Evolutionary conservation across 2,113 vertebrate species (phyloP).

Genomic region (Terrapene triunguis): DNA sequence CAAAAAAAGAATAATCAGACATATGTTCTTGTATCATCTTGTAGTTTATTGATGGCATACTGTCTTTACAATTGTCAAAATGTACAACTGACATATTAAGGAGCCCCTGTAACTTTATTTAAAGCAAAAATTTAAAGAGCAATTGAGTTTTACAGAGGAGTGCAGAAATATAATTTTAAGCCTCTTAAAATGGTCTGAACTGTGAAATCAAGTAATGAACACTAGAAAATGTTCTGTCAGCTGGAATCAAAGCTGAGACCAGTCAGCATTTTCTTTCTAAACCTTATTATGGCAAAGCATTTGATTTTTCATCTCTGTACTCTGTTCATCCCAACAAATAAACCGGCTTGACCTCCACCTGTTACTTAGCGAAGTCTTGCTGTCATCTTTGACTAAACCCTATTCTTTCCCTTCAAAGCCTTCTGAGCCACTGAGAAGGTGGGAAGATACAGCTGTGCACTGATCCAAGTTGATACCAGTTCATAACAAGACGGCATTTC

Average conservation of each 20-base stretch:
- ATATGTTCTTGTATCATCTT: not conserved
- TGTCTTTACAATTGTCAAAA: constrained; percentile 48
- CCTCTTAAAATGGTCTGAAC: constrained; percentile 84
- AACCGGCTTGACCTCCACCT: constrained; percentile 84
- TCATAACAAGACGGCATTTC: constrained; percentile 65
- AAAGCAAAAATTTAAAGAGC: constrained; percentile 74
- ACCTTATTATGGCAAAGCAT: constrained; percentile 85
- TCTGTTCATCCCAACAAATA: constrained; percentile 83
- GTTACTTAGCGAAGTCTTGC: constrained; percentile 72
- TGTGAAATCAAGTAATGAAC: constrained; percentile 91
- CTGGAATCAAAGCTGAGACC: constrained; percentile 85
- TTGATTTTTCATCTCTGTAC: constrained; percentile 80
- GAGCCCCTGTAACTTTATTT: constrained; percentile 64
- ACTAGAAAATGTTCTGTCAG: constrained; percentile 92
- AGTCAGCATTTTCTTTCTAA: constrained; percentile 90
- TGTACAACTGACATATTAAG: constrained; percentile 29
- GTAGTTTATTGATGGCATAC: constrained; percentile 22
- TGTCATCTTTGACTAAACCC: constrained; percentile 73
- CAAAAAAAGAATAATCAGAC: not conserved
- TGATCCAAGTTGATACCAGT: constrained; percentile 52
- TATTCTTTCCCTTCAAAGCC: constrained; percentile 76
- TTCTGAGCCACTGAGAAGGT: constrained; percentile 58
- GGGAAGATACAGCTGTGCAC: constrained; percentile 61
- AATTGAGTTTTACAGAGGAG: constrained; percentile 74
- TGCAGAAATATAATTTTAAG: constrained; percentile 82